Conservation (phyloP, 2,888 invertebrate species). For the Globia sparganii region DNA sequence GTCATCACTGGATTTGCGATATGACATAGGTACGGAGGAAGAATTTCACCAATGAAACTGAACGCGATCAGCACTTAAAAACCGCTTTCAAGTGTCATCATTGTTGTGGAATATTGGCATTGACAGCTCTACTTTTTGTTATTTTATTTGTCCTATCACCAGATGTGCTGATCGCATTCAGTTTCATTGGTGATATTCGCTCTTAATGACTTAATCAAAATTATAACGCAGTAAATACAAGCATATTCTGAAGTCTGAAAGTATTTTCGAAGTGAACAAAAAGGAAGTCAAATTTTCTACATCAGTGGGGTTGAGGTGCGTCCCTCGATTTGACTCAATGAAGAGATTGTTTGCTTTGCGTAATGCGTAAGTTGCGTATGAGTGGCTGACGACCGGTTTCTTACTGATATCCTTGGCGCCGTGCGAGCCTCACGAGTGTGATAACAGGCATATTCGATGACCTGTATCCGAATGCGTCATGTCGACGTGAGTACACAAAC, state of each 20-base stretch:
- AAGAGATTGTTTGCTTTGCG: constrained; percentile 29
- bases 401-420: constrained; percentile 3
- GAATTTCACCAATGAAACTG: background rate
- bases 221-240: no score
- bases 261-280: background rate
- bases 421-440: constrained; percentile 7
- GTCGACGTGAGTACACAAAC: constrained; percentile 23
- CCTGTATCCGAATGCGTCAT: constrained; percentile 21
- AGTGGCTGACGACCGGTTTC: constrained; percentile 27
- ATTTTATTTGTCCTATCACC: no score
- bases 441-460: constrained; percentile 36
- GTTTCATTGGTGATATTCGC: background rate
- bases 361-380: constrained; percentile 15
- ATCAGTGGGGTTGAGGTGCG: constrained; percentile 44
- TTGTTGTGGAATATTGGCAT: no score
- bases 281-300: constrained; percentile 53
- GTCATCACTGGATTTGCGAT: no score
- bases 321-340: constrained; percentile 42
- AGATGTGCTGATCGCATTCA: no score
- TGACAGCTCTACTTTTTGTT: no score
- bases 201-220: background rate
- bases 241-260: no score
- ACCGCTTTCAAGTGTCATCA: no score
- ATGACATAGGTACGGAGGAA: no score
- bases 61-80: no score